Evolutionary conservation across 1,140 invertebrate species (phyloP).

Genomic region (Asbolus verrucosus): DNA sequence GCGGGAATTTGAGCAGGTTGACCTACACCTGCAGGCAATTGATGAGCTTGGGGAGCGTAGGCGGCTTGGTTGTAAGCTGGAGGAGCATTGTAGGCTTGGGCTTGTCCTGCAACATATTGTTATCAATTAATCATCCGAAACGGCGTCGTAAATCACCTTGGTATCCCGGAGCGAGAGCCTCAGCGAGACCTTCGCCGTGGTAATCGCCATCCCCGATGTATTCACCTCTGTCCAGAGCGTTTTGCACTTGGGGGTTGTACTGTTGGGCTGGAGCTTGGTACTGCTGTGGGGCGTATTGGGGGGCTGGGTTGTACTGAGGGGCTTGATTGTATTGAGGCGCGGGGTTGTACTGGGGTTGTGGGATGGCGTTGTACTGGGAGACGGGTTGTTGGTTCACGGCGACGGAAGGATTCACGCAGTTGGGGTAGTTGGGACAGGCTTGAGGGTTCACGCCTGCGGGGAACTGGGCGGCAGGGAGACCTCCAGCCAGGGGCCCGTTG

Average conservation of each 20-base stretch:
- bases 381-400: constrained; percentile 56
- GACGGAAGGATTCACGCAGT: constrained; percentile 61
- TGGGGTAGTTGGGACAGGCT: constrained; percentile 64
- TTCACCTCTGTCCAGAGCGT: constrained; percentile 59
- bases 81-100: constrained; percentile 47
- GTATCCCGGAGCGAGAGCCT: constrained; percentile 61
- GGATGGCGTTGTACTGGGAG: constrained; percentile 29
- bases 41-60: constrained; percentile 29
- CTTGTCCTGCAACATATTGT: constrained; percentile 39
- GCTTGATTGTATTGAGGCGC: constrained; percentile 46
- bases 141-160: constrained; percentile 8
- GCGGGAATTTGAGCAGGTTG: constrained; percentile 67
- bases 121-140: neutral
- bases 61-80: constrained; percentile 41
- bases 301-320: constrained; percentile 46
- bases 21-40: constrained; percentile 38
- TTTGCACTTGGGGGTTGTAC: constrained; percentile 61
- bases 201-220: constrained; percentile 62
- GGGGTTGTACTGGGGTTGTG: constrained; percentile 48
- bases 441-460: constrained; percentile 63
- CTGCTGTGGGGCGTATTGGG: constrained; percentile 47
- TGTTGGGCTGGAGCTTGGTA: constrained; percentile 62
- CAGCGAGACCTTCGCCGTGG: constrained; percentile 67
- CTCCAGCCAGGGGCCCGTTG: constrained; percentile 61
- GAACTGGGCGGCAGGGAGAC: constrained; percentile 61